Evolutionary conservation across 2,113 vertebrate genomes (phyloP).

Genomic region (Petrocephalus zakoni): DNA sequence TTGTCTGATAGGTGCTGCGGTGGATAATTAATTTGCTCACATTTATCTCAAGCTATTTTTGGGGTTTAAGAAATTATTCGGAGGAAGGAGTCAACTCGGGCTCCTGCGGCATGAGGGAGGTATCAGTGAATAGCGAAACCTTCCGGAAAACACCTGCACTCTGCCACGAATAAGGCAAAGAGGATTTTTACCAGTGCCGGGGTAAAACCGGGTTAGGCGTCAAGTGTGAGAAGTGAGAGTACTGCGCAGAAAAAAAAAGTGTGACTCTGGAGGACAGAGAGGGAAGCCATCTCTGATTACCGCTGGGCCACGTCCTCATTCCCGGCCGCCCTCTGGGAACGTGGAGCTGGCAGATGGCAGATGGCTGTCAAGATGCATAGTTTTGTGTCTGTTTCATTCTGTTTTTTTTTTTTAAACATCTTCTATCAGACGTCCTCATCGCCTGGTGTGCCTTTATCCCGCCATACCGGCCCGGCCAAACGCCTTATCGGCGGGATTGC

Average conservation of each 20-base stretch:
- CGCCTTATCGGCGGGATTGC: conserved; percentile 4
- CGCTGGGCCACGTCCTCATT: not conserved
- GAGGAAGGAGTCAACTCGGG: not conserved
- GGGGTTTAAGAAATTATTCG: not conserved
- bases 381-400: not conserved
- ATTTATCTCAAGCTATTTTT: not conserved
- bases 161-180: not conserved
- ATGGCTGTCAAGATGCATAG: not conserved
- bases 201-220: not conserved
- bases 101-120: not conserved
- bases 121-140: not conserved
- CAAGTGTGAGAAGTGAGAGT: not conserved
- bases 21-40: not conserved
- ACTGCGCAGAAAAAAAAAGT: not conserved
- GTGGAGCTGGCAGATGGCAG: not conserved
- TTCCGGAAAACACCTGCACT: not conserved
- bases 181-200: not conserved
- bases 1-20: not conserved
- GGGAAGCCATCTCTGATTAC: not conserved
- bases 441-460: not conserved
- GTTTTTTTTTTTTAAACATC: not conserved
- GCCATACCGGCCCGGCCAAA: not conserved
- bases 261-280: not conserved
- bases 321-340: not conserved
- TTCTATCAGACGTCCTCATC: not conserved